Evolutionary conservation across 2,888 invertebrate species (phyloP), one percentile per base, ranked within the genome.

Genomic region (Troilus luridus): DNA sequence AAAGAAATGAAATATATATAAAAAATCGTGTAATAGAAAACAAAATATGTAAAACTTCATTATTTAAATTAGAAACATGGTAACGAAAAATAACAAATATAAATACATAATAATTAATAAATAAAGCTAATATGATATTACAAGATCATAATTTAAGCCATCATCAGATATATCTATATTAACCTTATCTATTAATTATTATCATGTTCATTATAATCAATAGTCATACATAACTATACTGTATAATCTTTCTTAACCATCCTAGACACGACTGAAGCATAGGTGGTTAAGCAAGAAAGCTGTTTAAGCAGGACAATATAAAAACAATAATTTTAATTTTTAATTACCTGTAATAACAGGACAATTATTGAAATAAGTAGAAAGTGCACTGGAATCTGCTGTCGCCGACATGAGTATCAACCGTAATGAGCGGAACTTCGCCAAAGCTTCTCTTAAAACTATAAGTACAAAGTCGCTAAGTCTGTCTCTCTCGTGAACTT

Each of bases 371-470:
- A 99, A 99, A 94, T 98, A 99, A 67, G 96, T 95, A 88, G 96
- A 95, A 94, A 99, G 98, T 92, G 98, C 95, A 91, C 96, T 95
- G 88, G 97, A 96, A 93, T 99, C 98, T 94, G 98, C 96, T 0
- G 98, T 98, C 19, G 99, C 99, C 7, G 99, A 99, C 99, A 99
- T 99, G 88, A 99, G 95, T 88, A 99, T 95, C 0, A 99, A 94
- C 93, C 97, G 97, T 41, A 99, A 95, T 92, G 97, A 95, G 92
- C 96, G 96, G 93, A 96, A 96, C 88, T 96, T 95, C 1, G 95
- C 95, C 81, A 98, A 94, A 19, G 96, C 96, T 93, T 98, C 97
- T 77, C 97, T 96, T 90, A 99, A 94, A 9, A 97, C 97, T 91
- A 98, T 97, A 92, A 99, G 95, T 85, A 99, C 95, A 94, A 99